These are phyloP conservation scores for Smutsia temminckii DNA, from an alignment of 2,797 vertebrate species.

Conservation along the genomic window DNA sequence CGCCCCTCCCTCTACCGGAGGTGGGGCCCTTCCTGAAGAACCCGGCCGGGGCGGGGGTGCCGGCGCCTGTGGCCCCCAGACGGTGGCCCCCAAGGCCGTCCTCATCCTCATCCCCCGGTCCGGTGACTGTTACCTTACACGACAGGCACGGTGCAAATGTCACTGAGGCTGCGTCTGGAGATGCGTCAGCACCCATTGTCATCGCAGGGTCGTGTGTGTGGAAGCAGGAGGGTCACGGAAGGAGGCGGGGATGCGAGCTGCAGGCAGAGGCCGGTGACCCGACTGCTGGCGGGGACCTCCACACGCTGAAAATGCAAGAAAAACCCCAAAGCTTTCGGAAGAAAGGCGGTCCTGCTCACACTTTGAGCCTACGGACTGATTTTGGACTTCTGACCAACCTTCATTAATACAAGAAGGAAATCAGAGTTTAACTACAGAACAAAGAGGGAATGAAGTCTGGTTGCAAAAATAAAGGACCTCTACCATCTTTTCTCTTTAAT, in stretches of 20 bases:
- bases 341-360: background rate
- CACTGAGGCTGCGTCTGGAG: background rate
- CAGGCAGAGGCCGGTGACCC: background rate
- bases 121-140: background rate
- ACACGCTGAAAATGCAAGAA: background rate
- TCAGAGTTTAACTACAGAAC: too few relatives aligned
- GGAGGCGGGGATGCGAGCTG: background rate
- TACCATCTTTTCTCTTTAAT: background rate
- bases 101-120: background rate
- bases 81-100: background rate
- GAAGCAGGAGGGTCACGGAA: background rate
- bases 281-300: background rate
- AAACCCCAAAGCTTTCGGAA: background rate
- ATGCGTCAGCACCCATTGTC: background rate
- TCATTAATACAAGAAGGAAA: background rate
- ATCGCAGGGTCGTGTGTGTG: background rate
- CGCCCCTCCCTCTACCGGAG: background rate
- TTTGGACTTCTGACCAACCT: background rate
- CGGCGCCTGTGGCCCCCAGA: background rate
- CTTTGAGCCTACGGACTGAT: background rate
- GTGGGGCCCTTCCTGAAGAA: background rate
- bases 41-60: fast-evolving
- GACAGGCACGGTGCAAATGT: background rate
- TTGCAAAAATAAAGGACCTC: background rate
- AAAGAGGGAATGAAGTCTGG: background rate